Percentiles rank a stretch among this genome's conserved stretches.
Evolutionary conservation across 2,797 vertebrate genomes (phyloP).

Genomic region (Pelochelys cantorii): DNA sequence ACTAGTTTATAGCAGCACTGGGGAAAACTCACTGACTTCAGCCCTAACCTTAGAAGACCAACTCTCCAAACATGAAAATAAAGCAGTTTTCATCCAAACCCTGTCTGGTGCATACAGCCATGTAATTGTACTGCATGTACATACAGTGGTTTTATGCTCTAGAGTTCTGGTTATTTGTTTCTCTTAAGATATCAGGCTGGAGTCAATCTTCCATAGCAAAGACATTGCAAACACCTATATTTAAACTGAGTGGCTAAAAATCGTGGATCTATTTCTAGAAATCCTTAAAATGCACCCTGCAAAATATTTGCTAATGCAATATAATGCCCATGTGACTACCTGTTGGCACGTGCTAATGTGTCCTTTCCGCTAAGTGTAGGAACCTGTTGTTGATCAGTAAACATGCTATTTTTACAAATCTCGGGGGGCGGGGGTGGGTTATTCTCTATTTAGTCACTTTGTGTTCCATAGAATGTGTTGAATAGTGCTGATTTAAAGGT

Average conservation of each 20-base stretch:
- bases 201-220: neutral
- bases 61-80: neutral
- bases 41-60: neutral
- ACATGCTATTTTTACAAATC: neutral
- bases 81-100: neutral
- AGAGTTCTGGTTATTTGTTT: neutral
- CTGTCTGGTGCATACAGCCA: neutral
- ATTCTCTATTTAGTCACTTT: neutral
- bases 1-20: neutral
- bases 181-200: neutral
- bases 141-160: neutral
- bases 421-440: no score
- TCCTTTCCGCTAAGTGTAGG: neutral
- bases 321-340: neutral
- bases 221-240: neutral
- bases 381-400: neutral
- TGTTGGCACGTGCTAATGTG: neutral
- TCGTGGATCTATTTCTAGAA: neutral
- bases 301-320: neutral
- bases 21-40: neutral
- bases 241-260: neutral
- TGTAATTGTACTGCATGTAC: neutral
- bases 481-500: neutral
- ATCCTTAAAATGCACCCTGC: neutral
- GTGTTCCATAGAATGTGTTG: neutral